Evolutionary conservation across 2,888 invertebrate species (phyloP).

Genomic region (Serrognathus titanus): DNA sequence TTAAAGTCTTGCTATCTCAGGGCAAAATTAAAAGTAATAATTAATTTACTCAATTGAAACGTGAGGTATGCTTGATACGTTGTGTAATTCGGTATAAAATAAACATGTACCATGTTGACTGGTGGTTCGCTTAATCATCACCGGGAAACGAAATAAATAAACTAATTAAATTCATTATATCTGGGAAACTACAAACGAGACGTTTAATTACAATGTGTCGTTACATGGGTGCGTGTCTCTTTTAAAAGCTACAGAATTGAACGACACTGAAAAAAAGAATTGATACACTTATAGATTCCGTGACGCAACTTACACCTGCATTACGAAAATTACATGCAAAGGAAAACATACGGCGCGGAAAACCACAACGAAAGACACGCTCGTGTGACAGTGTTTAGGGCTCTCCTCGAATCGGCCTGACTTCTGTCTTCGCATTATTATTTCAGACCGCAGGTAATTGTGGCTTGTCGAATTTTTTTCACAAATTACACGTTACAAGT

Average conservation of each 20-base stretch:
- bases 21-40: too few species aligned
- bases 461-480: neutral
- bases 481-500: neutral
- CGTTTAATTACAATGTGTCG: neutral
- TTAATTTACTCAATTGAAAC: too few species aligned
- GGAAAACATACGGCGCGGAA: neutral
- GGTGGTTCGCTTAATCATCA: neutral
- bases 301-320: constrained; percentile 20
- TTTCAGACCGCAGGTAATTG: constrained; percentile 12
- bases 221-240: constrained; percentile 6
- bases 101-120: neutral
- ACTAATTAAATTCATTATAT: neutral
- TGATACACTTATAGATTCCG: constrained; percentile 26
- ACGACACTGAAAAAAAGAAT: constrained; percentile 27
- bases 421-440: constrained; percentile 12
- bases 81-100: too few species aligned
- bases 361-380: neutral
- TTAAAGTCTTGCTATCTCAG: too few species aligned
- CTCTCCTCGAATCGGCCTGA: neutral
- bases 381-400: neutral
- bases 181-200: neutral
- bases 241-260: constrained; percentile 26
- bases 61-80: too few species aligned
- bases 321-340: neutral
- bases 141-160: neutral